These are phyloP conservation scores for Thysanoteuthis rhombus DNA, from an alignment of 2,888 invertebrate species.

Conservation along the genomic window DNA sequence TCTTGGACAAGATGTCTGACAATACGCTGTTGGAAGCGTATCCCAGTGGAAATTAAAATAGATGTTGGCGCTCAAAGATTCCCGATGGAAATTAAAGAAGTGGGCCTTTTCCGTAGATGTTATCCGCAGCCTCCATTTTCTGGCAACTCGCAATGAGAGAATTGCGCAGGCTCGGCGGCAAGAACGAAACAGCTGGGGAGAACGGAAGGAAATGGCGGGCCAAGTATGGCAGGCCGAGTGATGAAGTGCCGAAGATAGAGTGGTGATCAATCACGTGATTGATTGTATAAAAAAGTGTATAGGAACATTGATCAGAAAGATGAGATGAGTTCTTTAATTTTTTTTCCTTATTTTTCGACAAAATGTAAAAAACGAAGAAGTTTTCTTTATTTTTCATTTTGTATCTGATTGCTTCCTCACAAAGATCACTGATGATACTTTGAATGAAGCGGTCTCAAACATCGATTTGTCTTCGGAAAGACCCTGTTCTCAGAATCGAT, in stretches of 20 bases:
- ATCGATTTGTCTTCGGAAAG: neutral
- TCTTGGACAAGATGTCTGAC: neutral
- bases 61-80: constrained; percentile 12
- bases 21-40: neutral
- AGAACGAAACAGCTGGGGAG: neutral
- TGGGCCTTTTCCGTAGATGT: neutral
- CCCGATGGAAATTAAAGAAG: constrained; percentile 12
- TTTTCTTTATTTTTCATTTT: neutral
- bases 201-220: no score
- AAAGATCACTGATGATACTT: neutral
- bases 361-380: neutral
- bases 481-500: neutral
- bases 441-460: neutral
- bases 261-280: neutral
- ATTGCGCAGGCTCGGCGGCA: neutral
- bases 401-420: neutral
- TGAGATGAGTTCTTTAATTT: neutral
- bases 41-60: constrained; percentile 12
- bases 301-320: neutral
- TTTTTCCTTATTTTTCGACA: neutral
- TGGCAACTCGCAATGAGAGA: neutral
- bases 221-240: neutral
- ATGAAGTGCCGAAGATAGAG: neutral
- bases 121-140: neutral
- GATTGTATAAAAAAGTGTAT: neutral